Conservation (phyloP, 1,140 invertebrate species). For the Scaptomyza montana region DNA sequence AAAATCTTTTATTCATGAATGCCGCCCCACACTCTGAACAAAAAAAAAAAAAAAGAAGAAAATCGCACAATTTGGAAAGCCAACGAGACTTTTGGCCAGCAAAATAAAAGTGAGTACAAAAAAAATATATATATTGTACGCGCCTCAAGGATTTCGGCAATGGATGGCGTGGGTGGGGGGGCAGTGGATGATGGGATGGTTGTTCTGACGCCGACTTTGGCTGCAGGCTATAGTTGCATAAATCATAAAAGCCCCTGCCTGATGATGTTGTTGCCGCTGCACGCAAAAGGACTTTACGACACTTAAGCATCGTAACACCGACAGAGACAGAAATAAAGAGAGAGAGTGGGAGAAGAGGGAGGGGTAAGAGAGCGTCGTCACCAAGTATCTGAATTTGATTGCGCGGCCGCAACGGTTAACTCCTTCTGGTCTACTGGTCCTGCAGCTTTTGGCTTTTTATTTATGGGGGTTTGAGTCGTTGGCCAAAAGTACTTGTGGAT, state of each 20-base stretch:
- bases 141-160: conserved; percentile 77
- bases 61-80: conserved; percentile 78
- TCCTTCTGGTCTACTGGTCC: conserved; percentile 8
- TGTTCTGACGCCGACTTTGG: conserved; percentile 17
- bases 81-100: conserved; percentile 64
- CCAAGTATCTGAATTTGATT: conserved; percentile 80
- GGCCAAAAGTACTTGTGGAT: conserved; percentile 23
- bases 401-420: conserved; percentile 57
- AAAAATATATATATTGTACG: conserved; percentile 13
- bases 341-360: not conserved
- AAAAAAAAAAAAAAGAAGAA: conserved; percentile 36
- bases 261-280: conserved; percentile 37
- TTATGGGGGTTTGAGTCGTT: conserved; percentile 60
- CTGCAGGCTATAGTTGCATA: conserved; percentile 82
- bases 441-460: conserved; percentile 51
- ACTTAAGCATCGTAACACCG: conserved; percentile 64
- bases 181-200: not conserved
- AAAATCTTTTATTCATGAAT: conserved; percentile 82
- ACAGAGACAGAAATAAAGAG: not conserved
- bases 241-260: conserved; percentile 72
- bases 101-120: conserved; percentile 30
- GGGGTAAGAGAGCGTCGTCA: conserved; percentile 14
- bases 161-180: conserved; percentile 16
- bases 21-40: conserved; percentile 7
- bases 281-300: conserved; percentile 73